Evolutionary conservation across 1,140 invertebrate species (phyloP).

Genomic region (Trachymyrmex septentrionalis): DNA sequence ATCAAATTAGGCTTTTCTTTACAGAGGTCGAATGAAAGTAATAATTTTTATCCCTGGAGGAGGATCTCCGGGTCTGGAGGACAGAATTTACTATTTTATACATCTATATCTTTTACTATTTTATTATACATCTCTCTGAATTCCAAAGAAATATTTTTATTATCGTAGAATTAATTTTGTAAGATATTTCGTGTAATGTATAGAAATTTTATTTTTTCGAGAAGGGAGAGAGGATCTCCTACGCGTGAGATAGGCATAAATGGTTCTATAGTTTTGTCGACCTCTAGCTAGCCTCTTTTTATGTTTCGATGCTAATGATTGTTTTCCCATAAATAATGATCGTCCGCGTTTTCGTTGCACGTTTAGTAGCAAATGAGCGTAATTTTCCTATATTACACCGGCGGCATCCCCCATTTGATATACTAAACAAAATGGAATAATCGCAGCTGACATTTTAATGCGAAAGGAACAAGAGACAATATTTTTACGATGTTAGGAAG

Average conservation of each 20-base stretch:
- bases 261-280: not conserved
- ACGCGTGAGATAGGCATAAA: not conserved
- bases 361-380: not conserved
- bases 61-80: not conserved
- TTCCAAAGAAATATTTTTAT: conserved; percentile 40
- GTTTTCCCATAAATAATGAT: not conserved
- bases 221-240: not conserved
- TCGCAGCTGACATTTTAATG: not conserved
- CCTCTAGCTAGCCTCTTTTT: not conserved
- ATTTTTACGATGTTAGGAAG: conserved; percentile 33
- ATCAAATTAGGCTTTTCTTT: not conserved
- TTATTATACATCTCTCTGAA: conserved; percentile 11
- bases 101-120: conserved; percentile 2
- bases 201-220: not conserved
- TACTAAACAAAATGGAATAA: not conserved
- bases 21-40: conserved; percentile 23
- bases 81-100: not conserved
- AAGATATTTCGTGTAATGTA: conserved; percentile 14
- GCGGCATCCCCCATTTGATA: not conserved
- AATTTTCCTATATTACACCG: not conserved
- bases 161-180: conserved; percentile 15
- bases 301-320: not conserved
- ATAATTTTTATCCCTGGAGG: not conserved
- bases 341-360: not conserved
- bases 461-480: not conserved